Evolutionary conservation across 2,797 vertebrate species (phyloP), one percentile per base, ranked within the genome.

Genomic region (Eulemur rubriventer): DNA sequence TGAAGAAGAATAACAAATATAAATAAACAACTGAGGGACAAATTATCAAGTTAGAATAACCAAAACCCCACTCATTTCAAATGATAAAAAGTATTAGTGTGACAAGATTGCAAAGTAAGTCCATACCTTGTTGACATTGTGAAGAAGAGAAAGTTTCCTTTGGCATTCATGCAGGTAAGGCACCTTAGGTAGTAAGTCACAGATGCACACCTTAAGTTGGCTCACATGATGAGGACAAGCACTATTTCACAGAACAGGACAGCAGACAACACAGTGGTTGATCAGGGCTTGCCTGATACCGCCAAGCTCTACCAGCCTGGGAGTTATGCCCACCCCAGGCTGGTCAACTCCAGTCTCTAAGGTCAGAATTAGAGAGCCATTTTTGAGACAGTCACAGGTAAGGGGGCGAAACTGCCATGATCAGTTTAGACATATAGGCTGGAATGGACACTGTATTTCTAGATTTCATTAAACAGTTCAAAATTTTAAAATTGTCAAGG

Each of bases 371-470:
- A 12, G 35, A 81, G n/a, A 59, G 7, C 38, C 65, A 4, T 79
- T 69, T 28, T 43, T 55, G 85, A 55, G 18, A 26, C 11, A 75
- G 50, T 57, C 41, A 22, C 17, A 76, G 18, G 9, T 33, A 72
- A 52, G 4, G 2, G 5, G 7, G 2, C 4, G 38, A 69, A 57
- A 24, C 4, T 6, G 0, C 2, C 2, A 13, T 2, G 7, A 59
- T 26, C 2, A 8, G 14, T 28, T 48, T 46, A 48, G 35, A 38
- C 12, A 0, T 4, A 2, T 0, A 30, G 41, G n/a, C 11, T 11
- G 1, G 20, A 50, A n/a, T 52, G 14, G 33, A 7, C 50, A 57
- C 10, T 57, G 1, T 24, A 26, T 85, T 48, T 79, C 35, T 72
- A 0, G 63, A 33, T 85, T 93, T 93, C 65, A 46, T 73, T 76